Percentiles rank a stretch among this genome's conserved stretches.
These are phyloP conservation scores for Drepanosiphum platanoidis DNA, from an alignment of 2,888 invertebrate species.

Conservation along the genomic window DNA sequence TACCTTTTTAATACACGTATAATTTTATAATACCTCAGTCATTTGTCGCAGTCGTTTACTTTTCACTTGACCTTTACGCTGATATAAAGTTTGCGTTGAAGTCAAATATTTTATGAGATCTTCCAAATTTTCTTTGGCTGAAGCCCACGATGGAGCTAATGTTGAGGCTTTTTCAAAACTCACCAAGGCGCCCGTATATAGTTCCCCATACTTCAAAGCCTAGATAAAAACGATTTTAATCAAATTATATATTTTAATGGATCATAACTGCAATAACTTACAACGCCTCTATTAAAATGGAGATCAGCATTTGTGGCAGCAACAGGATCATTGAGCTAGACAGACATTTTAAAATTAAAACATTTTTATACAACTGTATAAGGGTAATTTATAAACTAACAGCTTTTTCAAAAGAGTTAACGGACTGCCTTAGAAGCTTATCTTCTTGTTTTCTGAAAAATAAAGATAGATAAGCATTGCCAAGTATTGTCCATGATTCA, in stretches of 20 bases:
- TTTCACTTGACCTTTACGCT: conserved; percentile 79
- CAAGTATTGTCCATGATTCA: conserved; percentile 83
- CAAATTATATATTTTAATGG: neutral
- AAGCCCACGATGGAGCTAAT: conserved; percentile 81
- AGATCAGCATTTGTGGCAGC: conserved; percentile 80
- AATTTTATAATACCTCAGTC: conserved; percentile 71
- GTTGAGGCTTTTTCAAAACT: conserved; percentile 76
- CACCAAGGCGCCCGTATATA: conserved; percentile 76
- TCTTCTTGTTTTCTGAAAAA: conserved; percentile 84
- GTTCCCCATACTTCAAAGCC: conserved; percentile 83
- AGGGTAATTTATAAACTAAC: conserved; percentile 68
- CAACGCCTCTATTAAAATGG: conserved; percentile 85
- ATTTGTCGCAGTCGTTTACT: conserved; percentile 77
- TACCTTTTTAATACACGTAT: too few relatives aligned
- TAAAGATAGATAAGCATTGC: conserved; percentile 84
- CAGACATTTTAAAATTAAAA: conserved; percentile 61
- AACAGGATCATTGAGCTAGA: conserved; percentile 71
- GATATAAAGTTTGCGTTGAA: conserved; percentile 74
- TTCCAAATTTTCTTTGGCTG: conserved; percentile 73
- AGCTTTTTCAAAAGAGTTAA: conserved; percentile 85
- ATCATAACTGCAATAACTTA: conserved; percentile 69
- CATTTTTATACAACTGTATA: neutral
- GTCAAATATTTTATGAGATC: conserved; percentile 75
- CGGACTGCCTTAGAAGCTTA: conserved; percentile 75
- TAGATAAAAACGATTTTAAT: conserved; percentile 66